These are phyloP conservation scores for Criorhina ranunculi DNA, from an alignment of 2,888 invertebrate genomes.

Conservation along the genomic window DNA sequence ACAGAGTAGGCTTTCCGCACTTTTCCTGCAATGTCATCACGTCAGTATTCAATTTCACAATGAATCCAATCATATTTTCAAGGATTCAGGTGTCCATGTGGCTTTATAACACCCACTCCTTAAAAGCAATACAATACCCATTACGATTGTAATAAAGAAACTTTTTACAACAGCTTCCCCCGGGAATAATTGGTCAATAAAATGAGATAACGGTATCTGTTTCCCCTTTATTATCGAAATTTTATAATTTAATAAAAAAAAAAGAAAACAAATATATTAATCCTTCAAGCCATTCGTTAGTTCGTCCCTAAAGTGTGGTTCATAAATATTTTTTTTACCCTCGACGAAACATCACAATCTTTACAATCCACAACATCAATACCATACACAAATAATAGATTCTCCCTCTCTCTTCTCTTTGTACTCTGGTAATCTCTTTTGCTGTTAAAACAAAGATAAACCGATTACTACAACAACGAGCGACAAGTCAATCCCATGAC, in stretches of 20 bases:
- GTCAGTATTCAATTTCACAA: no score
- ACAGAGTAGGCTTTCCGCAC: no score
- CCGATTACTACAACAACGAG: conserved; percentile 37
- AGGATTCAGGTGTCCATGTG: background rate
- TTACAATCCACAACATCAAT: conserved; percentile 13
- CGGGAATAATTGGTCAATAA: conserved; percentile 15
- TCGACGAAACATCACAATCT: background rate
- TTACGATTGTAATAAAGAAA: background rate
- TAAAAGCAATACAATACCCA: background rate
- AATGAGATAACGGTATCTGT: background rate
- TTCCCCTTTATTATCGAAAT: conserved; percentile 10
- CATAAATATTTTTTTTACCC: background rate
- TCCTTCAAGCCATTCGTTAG: background rate
- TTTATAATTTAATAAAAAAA: conserved; percentile 35
- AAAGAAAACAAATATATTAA: conserved; percentile 1
- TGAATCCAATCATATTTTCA: no score
- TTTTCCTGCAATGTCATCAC: no score
- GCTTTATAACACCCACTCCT: background rate
- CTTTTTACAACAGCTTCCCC: background rate
- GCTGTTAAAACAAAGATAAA: conserved; percentile 43
- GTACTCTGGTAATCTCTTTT: conserved; percentile 20
- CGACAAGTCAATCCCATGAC: conserved; percentile 27
- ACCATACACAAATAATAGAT: conserved; percentile 7
- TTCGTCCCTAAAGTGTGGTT: background rate
- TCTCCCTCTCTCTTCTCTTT: background rate